Evolutionary conservation across 2,888 invertebrate genomes (phyloP), one percentile per base, ranked within the genome.

Genomic region (Cheilosia impressa): DNA sequence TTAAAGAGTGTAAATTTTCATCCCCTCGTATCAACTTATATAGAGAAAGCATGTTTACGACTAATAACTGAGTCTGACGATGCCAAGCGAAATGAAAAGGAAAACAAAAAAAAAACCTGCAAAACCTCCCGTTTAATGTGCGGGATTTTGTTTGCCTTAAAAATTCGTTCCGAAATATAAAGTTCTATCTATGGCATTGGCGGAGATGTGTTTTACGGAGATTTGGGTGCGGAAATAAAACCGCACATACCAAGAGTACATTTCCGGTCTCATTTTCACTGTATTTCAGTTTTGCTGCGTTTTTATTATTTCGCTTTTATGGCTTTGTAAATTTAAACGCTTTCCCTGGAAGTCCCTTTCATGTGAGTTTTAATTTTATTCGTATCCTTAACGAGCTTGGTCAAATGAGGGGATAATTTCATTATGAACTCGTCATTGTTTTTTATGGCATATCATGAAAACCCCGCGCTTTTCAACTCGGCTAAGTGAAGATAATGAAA

Each of bases 1-100:
- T 83, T 41, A 83, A 78, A 73, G 82, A 78, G 73, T 84, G 84
- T 79, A 79, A 75, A 84, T 84, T 63, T 79, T 60, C 60, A 69
- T 63, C 63, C 79, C 57, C 65, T 55, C 65, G 69, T 47, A 73
- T 66, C 57, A 34, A 71, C 60, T 47, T 62, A 24, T 34, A 22
- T 1, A 62, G 47, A 52, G 43, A 31, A 43, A 45, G 38, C 55
- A 78, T 63, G 69, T 78, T 78, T 57, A 78, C 68, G 78, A 71
- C 69, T 71, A 71, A 78, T 78, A 71, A 78, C 69, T 17, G 45
- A 69, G 69, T 24, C 62, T 53, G 62, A 27, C 17, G 17, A 22
- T 19, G 17, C n/a, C 38, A 41, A 47, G 52, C 4, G 57, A 38
- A 38, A 38, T 38, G 38, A 38, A 13, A 4, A 22, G 13, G 31